phyloP scores from a whole-genome alignment of 2,888 invertebrate species.

The Mythimna albipuncta region DNA sequence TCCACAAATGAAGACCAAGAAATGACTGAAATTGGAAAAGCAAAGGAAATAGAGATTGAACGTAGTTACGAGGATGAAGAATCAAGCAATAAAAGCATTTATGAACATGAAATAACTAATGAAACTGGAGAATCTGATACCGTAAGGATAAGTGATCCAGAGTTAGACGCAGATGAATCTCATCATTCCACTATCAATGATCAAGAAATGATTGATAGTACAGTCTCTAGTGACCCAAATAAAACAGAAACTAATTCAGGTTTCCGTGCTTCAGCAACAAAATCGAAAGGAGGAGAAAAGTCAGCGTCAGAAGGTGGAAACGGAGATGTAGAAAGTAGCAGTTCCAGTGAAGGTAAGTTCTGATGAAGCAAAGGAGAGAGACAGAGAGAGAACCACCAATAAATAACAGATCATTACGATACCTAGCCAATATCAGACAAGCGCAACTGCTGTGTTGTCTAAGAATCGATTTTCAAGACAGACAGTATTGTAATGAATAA shows the following conservation, averaged over 20 bases:
- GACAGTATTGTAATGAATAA: no score
- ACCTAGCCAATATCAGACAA: no score
- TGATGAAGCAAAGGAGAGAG: no score
- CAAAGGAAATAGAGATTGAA: not conserved
- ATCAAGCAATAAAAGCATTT: not conserved
- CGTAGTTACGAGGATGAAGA: not conserved
- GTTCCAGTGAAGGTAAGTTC: slow-evolving; percentile 31
- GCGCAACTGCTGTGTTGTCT: no score
- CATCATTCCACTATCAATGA: not conserved
- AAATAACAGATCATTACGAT: no score
- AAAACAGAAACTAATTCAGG: not conserved
- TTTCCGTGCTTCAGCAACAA: not conserved
- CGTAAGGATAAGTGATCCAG: not conserved
- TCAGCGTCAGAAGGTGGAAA: not conserved
- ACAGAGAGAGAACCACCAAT: no score
- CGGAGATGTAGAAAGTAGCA: not conserved
- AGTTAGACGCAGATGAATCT: not conserved
- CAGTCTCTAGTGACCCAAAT: not conserved
- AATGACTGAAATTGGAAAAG: not conserved
- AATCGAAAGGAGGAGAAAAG: not conserved
- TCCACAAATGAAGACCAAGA: not conserved
- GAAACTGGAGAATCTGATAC: not conserved
- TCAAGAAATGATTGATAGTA: not conserved
- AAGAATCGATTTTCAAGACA: no score
- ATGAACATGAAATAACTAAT: not conserved